A percentile compares a stretch with the other conserved stretches of the same genome.
Evolutionary conservation across 2,797 vertebrate genomes (phyloP).

Genomic region (Nothura maculosa): DNA sequence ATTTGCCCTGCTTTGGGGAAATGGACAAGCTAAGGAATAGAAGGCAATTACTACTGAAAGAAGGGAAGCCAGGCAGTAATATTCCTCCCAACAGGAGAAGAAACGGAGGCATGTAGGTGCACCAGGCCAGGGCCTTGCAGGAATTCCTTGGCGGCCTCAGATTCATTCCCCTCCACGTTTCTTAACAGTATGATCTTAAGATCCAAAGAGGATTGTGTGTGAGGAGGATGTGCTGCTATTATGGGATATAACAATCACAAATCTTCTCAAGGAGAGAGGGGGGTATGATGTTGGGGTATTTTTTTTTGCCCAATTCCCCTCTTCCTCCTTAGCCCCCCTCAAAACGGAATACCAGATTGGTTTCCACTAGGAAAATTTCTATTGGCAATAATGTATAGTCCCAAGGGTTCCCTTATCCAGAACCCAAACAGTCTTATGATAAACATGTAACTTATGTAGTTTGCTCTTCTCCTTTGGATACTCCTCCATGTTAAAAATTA

Average conservation of each 20-base stretch:
- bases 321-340: fast-evolving
- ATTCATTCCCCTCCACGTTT: not conserved
- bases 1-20: not conserved
- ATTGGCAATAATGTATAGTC: not conserved
- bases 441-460: not conserved
- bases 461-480: not conserved
- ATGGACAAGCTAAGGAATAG: not conserved
- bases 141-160: not conserved
- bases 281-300: fast-evolving
- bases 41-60: not conserved
- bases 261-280: not conserved
- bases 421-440: not conserved
- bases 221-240: not conserved
- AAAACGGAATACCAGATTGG: not conserved
- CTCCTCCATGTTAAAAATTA: conserved; percentile 18
- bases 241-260: not conserved
- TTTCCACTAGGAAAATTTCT: not conserved
- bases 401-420: fast-evolving
- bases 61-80: not conserved
- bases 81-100: not conserved
- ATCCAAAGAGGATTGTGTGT: not conserved
- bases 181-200: fast-evolving
- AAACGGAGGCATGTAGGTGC: not conserved
- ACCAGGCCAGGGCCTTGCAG: not conserved
- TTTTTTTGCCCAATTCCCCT: no score